Evolutionary conservation across 2,797 vertebrate genomes (phyloP).

Genomic region (Iguana delicatissima): DNA sequence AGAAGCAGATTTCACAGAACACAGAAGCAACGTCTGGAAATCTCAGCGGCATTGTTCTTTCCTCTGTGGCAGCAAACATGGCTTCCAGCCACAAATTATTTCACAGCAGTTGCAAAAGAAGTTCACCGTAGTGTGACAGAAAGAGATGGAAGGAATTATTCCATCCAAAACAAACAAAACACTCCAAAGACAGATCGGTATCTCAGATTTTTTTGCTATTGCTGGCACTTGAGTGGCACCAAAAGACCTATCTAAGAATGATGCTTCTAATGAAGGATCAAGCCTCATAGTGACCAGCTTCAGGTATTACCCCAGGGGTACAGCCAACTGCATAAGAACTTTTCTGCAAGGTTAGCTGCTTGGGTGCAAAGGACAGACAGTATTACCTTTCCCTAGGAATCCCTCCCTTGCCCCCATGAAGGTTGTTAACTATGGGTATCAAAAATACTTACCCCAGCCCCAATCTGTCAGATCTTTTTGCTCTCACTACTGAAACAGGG

Average conservation of each 20-base stretch:
- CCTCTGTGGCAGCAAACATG: conserved; percentile 43
- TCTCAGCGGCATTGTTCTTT: conserved; percentile 35
- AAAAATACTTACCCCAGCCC: background rate
- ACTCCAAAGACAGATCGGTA: background rate
- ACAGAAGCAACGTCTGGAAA: conserved; percentile 54
- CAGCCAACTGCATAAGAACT: too few species aligned
- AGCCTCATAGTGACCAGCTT: background rate
- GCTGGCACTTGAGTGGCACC: background rate
- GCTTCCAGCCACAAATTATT: conserved; percentile 56
- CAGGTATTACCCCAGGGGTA: too few species aligned
- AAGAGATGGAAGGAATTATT: conserved; percentile 20
- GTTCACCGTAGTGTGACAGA: conserved; percentile 19
- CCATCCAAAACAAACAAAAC: background rate
- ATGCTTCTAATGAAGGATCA: background rate
- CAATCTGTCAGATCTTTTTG: background rate
- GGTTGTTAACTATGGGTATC: background rate
- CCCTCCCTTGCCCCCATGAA: background rate
- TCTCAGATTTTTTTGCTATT: conserved; percentile 15
- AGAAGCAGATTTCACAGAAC: conserved; percentile 61
- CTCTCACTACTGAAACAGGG: too few species aligned
- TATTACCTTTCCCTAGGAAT: background rate
- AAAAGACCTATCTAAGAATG: background rate
- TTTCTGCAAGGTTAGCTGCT: background rate
- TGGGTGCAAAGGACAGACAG: background rate
- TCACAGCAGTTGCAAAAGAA: conserved; percentile 42